Base-by-base conservation (phyloP, 2,113 vertebrate genomes). In the Melierax canorus region DNA sequence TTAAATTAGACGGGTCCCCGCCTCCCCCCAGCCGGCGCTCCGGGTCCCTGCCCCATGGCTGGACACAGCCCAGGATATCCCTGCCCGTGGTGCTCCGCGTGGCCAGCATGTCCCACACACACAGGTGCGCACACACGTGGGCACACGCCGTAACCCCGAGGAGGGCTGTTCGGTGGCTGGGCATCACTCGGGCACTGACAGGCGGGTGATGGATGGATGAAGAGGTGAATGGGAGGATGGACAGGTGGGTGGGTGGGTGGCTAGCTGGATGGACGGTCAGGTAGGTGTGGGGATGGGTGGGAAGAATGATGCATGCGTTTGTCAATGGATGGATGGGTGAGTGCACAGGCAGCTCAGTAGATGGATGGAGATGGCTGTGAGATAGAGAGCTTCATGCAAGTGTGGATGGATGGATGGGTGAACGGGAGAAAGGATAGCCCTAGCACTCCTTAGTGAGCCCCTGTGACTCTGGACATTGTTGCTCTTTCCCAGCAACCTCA, bases 71-170 rank as follows among this genome's bases (percentile, higher is more conserved):
- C 7, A 34, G 19, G 55, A 73, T n/a, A 68, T 41, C 13, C 3
- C 12, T 5, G 43, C 36, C 79, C 7, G 1, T 2, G 2, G 27
- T 34, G 58, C 7, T 55, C 59, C 2, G 2, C 0, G 0, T 60
- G 78, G 29, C 27, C 91, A 62, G 12, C 2, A 0, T 15, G 41
- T 60, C 15, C 14, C 56, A 4, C 9, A 3, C 18, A 32, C 15
- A 8, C 6, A 13, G 0, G 3, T 29, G 45, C 5, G 4, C 34
- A 9, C 39, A 41, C 3, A 0, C 1, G 2, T 41, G 32, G 14
- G 32, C 76, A 50, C 32, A 59, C 11, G 8, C 11, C 1, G 1
- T 15, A 21, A 8, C 21, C 32, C n/a, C 2, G 0, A 27, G 51
- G 41, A 68, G 50, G 22, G 15, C 27, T 56, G 34, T 22, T 53